phyloP scores from a whole-genome alignment of 2,888 invertebrate species.

The Eubasilissa splendida region DNA sequence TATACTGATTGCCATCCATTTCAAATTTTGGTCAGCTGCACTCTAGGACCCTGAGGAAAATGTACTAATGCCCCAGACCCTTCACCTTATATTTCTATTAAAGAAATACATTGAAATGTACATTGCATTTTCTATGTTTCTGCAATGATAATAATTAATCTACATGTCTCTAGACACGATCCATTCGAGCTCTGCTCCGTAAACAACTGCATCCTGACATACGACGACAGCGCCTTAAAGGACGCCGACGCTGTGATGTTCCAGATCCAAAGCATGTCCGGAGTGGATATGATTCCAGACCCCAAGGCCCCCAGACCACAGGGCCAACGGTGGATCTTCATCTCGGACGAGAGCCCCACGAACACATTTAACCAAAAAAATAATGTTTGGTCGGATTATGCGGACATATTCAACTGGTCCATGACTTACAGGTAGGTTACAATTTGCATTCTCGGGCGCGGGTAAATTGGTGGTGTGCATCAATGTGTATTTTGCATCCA shows the following conservation, averaged over 20 bases:
- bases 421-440: conserved; percentile 69
- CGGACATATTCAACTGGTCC: conserved; percentile 74
- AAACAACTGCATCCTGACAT: conserved; percentile 75
- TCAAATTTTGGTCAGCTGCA: too few relatives aligned
- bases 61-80: too few relatives aligned
- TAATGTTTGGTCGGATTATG: conserved; percentile 65
- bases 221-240: conserved; percentile 67
- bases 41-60: too few relatives aligned
- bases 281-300: conserved; percentile 71
- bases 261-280: conserved; percentile 69
- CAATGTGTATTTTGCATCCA: too few relatives aligned
- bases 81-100: too few relatives aligned
- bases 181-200: conserved; percentile 76
- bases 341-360: conserved; percentile 74
- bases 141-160: too few relatives aligned
- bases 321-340: conserved; percentile 75
- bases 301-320: conserved; percentile 64
- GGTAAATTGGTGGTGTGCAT: too few relatives aligned
- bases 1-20: too few relatives aligned
- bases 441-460: too few relatives aligned
- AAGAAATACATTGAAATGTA: too few relatives aligned
- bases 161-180: conserved; percentile 64
- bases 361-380: conserved; percentile 67
- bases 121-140: too few relatives aligned
- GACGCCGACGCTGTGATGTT: conserved; percentile 76